phyloP scores from a whole-genome alignment of 1,140 invertebrate species.

The Drosophila trapezifrons region DNA sequence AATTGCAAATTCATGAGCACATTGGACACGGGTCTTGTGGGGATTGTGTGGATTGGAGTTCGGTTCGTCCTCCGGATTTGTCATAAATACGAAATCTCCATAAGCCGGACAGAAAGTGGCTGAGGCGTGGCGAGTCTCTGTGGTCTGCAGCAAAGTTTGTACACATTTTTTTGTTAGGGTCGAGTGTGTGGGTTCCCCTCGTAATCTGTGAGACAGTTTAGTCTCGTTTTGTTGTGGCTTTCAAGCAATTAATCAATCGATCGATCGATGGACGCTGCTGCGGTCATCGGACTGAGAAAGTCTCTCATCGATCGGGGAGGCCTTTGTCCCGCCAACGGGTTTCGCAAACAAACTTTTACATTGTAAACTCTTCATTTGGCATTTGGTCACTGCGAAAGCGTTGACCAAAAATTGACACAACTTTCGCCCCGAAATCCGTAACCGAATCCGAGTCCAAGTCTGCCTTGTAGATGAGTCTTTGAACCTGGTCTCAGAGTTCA shows the following conservation, averaged over 20 bases:
- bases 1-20: conserved; percentile 25
- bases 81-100: conserved; percentile 25
- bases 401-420: conserved; percentile 45
- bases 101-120: neutral
- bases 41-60: neutral
- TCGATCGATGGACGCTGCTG: neutral
- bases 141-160: neutral
- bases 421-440: conserved; percentile 40
- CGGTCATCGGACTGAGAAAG: conserved; percentile 51
- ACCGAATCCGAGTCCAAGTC: no score
- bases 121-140: neutral
- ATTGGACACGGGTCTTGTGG: neutral
- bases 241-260: conserved; percentile 26
- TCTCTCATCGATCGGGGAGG: conserved; percentile 27
- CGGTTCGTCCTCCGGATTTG: conserved; percentile 12
- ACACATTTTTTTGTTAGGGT: neutral
- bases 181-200: conserved; percentile 3
- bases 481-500: neutral
- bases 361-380: conserved; percentile 40
- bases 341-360: conserved; percentile 28
- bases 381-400: conserved; percentile 40
- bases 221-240: conserved; percentile 12
- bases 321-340: conserved; percentile 39
- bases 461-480: conserved; percentile 1
- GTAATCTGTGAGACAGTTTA: conserved; percentile 7